Base-by-base conservation (phyloP, 2,797 vertebrate species). In the Tokudaia tokunoshimensis region DNA sequence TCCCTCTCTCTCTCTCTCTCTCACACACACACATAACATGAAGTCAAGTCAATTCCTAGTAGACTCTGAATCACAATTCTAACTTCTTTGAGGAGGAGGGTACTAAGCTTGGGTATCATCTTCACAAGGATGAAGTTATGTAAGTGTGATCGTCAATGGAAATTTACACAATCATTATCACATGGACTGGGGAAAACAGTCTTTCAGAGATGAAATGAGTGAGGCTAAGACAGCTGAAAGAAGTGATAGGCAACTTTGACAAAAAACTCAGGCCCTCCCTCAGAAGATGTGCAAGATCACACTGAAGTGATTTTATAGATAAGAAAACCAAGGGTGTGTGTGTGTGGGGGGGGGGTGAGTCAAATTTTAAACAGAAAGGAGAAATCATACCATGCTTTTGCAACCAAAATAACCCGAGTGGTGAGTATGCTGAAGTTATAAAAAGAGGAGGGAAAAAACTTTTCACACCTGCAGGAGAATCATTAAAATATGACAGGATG, bases 341-440 rank as follows among this genome's bases (percentile, higher is more conserved):
- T 67, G 65, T 7, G 31, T 1, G 26, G 8, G 9, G 20, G 29
- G 4, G 20, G 24, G 74, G 7, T 52, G 92, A 97, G 84, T 81
- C 82, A 61, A 95, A 80, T 97, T 98, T 97, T 96, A 98, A 96
- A 96, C 96, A 96, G 97, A 98, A 93, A 90, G 65, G 85, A 86
- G 91, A 94, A 96, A 92, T 91, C 52, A 89, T 65, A 91, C 95
- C 94, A 95, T 7, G 92, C 87, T 78, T 19, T 82, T 82, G 78
- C 81, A 93, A 94, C 75, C 65, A 96, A 94, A 83, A 97, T 97
- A 79, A 95, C 57, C 74, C 84, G 96, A 97, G 22, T 55, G 61
- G 31, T 70, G 89, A 90, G 94, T 96, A 92, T 65, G 88, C 55
- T 82, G 31, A 94, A 89, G 90, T 93, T 96, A 96, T 72, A 86